Evolutionary conservation across 2,113 vertebrate species (phyloP), one percentile per base, ranked within the genome.

Genomic region (Pelecanoides urinatrix): DNA sequence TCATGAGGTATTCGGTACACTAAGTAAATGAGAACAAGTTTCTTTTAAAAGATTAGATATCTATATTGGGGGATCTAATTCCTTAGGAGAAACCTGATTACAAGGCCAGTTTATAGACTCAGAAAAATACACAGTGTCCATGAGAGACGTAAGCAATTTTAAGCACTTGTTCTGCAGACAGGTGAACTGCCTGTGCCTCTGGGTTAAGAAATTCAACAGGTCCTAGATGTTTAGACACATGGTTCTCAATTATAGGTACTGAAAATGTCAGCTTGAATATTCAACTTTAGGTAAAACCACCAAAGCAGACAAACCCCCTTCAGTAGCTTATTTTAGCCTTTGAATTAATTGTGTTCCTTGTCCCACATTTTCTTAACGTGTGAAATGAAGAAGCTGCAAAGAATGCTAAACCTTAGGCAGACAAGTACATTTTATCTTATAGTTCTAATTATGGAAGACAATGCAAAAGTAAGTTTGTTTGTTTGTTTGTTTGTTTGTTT

Each of bases 341-440:
- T 21, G 20, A 78, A 67, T 59, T 74, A 26, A 13, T 42, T 40
- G 16, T 40, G 9, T 40, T 40, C 49, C 3, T 53, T 85, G 16
- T 14, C 22, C 22, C 2, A 50, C 72, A 20, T 73, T 90, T 89
- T 67, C 26, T 71, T 59, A 65, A 97, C 88, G 83, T 62, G 71
- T 94, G 92, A 98, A 97, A 80, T 53, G 16, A 7, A 2, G 68
- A 95, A 88, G 89, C 93, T 88, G 88, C 88, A 95, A 96, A 88
- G 27, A 92, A 96, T 25, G 26, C 50, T 78, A 40, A 77, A 53
- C 7, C 5, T 40, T 76, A 62, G 29, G 59, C 85, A 82, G 25
- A 87, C 3, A 92, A 86, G 11, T 96, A 87, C 44, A 70, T 20
- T 84, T 93, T 94, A 76, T 40, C 17, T 1, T 96, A 95, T 83